phyloP scores from a whole-genome alignment of 2,113 vertebrate species.

The Apistogramma diplotaenia region DNA sequence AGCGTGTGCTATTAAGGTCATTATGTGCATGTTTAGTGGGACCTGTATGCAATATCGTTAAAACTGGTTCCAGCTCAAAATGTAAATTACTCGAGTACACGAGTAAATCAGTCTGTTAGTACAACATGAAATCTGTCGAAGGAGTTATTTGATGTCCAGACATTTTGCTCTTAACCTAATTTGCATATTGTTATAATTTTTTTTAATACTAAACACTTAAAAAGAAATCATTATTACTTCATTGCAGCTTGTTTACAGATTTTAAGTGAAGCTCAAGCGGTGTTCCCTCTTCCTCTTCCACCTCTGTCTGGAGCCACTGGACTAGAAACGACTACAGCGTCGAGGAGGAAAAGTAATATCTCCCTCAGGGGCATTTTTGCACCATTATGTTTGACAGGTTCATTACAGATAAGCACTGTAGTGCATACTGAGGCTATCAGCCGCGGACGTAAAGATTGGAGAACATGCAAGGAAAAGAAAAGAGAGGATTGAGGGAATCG shows the following conservation, averaged over 20 bases:
- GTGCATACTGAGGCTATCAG: constrained; percentile 47
- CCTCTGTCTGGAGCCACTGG: constrained; percentile 18
- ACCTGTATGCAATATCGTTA: not conserved
- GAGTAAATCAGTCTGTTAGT: not conserved
- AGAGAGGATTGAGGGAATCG: not conserved
- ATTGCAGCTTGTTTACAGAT: not conserved
- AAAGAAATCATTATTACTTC: not conserved
- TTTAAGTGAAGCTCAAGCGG: not conserved
- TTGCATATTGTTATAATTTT: not conserved
- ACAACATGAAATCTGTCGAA: not conserved
- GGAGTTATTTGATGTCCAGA: not conserved
- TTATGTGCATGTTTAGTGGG: not conserved
- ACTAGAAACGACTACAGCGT: constrained; percentile 27
- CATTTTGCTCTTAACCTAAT: not conserved
- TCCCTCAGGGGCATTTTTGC: constrained; percentile 72
- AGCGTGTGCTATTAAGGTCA: not conserved
- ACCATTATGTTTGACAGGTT: constrained; percentile 82
- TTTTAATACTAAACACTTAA: not conserved
- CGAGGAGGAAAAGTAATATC: constrained; percentile 36
- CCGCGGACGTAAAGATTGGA: constrained; percentile 11
- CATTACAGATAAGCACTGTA: constrained; percentile 83
- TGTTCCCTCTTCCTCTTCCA: constrained; percentile 23
- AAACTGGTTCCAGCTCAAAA: not conserved
- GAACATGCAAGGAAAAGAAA: constrained; percentile 13
- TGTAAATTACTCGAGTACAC: not conserved